phyloP scores from a whole-genome alignment of 1,140 invertebrate species.

The Drosophila ananassae region DNA sequence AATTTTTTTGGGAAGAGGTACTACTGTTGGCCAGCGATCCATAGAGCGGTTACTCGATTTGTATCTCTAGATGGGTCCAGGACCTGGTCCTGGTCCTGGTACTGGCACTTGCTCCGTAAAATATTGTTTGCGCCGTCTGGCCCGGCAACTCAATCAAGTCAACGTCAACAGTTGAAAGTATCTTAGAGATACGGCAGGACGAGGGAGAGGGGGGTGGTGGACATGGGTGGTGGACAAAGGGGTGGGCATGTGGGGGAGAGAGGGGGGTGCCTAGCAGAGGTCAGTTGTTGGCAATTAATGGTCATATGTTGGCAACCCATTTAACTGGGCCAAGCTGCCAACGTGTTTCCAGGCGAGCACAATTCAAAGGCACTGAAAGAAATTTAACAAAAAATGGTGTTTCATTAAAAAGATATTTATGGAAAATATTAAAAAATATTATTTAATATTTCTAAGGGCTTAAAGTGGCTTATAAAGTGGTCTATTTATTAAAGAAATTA shows the following conservation, averaged over 20 bases:
- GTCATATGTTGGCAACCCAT: constrained; percentile 30
- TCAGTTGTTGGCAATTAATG: constrained; percentile 38
- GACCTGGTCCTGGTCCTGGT: not conserved
- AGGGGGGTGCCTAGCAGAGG: not conserved
- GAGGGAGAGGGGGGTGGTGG: not conserved
- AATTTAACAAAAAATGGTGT: not conserved
- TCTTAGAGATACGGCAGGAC: constrained; percentile 1
- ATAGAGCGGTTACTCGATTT: not conserved
- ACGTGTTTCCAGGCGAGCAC: constrained; percentile 1
- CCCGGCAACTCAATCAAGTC: constrained; percentile 26
- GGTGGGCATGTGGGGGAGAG: not conserved
- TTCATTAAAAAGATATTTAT: too few species aligned
- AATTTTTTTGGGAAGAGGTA: not conserved
- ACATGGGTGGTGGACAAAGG: not conserved
- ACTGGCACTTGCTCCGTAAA: constrained; percentile 3
- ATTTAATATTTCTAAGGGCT: too few species aligned
- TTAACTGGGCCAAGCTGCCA: constrained; percentile 35
- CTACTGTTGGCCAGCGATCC: too few species aligned
- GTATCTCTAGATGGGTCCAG: not conserved
- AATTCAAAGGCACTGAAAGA: not conserved
- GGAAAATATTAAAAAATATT: not conserved
- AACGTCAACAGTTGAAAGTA: constrained; percentile 15
- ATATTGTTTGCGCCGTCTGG: constrained; percentile 27
- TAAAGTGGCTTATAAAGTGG: too few species aligned
- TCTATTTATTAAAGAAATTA: too few species aligned